Evolutionary conservation across 2,797 vertebrate species (phyloP), one percentile per base, ranked within the genome.

Genomic region (Pseudocheirus occidentalis): DNA sequence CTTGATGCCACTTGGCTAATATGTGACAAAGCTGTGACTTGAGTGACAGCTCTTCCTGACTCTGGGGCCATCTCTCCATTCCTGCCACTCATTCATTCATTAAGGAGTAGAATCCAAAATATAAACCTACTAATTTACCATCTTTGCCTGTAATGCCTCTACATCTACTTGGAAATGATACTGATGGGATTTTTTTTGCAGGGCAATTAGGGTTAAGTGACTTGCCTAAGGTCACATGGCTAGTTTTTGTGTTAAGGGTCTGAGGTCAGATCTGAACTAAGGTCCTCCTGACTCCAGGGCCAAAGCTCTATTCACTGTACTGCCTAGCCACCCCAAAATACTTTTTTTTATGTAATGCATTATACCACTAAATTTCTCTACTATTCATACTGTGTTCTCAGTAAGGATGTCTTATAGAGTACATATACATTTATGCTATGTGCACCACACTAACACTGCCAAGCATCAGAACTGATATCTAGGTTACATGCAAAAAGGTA

Each of bases 41-140:
- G 62, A n/a, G 34, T 73, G 4, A 5, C 14, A n/a, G 34, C 13
- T 73, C 62, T 73, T 73, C 62, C 62, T 73, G 62, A n/a, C 1
- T n/a, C 62, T 10, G 18, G 31, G 31, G 59, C 13, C 5, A 4
- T 0, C 31, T n/a, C 29, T 34, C 31, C 27, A 3, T 73, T 66
- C 16, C 62, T 40, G 27, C 34, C 34, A 66, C 62, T n/a, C 14
- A n/a, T 66, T 1, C 4, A 12, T 66, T n/a, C 62, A 66, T n/a
- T n/a, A 73, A 73, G n/a, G 34, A n/a, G 34, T n/a, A 4, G 34
- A 73, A 73, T 73, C 34, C 62, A 52, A 55, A 1, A 56, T 97
- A 96, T 40, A 96, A 94, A 12, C 53, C 90, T 18, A 18, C 5
- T 95, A 92, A 58, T 94, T 96, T 94, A 96, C 96, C 93, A 5